Base-by-base conservation (phyloP, 2,113 vertebrate species). In the Cavia aperea region DNA sequence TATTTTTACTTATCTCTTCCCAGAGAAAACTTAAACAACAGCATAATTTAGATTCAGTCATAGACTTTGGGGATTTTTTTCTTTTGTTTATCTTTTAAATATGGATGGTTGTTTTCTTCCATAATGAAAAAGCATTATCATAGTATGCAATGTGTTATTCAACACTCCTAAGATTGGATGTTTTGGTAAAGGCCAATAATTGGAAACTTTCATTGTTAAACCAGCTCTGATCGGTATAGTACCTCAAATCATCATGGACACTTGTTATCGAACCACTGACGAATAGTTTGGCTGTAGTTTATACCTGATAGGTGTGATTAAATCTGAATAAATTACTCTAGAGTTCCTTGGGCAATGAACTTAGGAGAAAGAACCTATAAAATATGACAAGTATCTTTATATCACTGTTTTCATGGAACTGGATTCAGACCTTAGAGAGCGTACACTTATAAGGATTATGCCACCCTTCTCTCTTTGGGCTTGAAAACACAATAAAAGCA, bases 281-380 rank as follows among this genome's bases (percentile, higher is more conserved):
- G 46, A 81, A 66, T 1, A 18, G 14, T 60, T 46, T 54, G 24
- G 39, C 15, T 91, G 31, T 15, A 18, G 23, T 15, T 26, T 7
- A 89, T 4, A 16, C 43, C 90, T 89, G 81, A 51, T 26, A n/a
- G 31, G 26, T 93, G 79, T 70, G 43, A 43, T 56, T 73, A 31
- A 33, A 86, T 56, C 78, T 93, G 86, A 90, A 83, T 39, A 24
- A 97, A 96, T 63, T 65, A 90, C 73, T 31, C 5, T 72, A 89
- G 65, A 75, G 66, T 75, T 86, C 93, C 29, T 73, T 68, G 43
- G 56, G 31, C 73, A 68, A 79, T 18, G 23, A 81, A 56, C 65
- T 79, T 79, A 58, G 16, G 31, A 92, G 43, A 88, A 86, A 43
- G 21, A 23, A 14, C 23, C 36, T 31, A n/a, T 49, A 56, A 93